Conservation (phyloP, 2,113 vertebrate species). For the Rattus rattus region DNA sequence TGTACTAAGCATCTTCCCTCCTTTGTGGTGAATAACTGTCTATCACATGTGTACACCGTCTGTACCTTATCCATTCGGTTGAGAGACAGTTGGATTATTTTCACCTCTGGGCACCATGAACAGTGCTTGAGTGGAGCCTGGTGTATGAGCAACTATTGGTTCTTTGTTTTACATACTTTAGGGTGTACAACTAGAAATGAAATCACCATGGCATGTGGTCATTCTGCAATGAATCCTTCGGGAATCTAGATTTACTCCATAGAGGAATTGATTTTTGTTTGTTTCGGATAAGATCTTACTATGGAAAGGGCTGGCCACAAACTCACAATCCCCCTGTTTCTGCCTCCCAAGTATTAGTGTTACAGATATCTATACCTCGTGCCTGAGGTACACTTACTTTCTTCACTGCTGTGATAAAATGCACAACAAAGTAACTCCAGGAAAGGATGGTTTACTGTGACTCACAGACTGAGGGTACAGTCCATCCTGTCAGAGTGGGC, state of each 20-base stretch:
- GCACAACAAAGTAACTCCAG: neutral
- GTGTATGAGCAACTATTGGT: neutral
- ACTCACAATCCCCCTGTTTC: neutral
- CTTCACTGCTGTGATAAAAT: neutral
- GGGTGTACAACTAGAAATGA: neutral
- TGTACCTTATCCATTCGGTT: neutral
- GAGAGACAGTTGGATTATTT: neutral
- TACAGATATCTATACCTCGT: neutral
- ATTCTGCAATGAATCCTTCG: conserved; percentile 38
- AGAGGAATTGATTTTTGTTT: neutral
- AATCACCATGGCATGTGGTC: neutral
- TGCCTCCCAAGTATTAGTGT: neutral
- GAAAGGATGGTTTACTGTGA: neutral
- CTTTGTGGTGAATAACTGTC: neutral
- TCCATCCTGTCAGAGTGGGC: neutral
- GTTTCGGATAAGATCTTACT: neutral
- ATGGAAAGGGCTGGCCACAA: neutral
- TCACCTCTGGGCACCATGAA: neutral
- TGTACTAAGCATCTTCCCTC: neutral
- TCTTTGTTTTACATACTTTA: neutral
- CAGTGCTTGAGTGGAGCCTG: neutral
- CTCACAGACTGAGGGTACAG: neutral
- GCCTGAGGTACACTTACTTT: neutral
- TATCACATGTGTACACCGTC: neutral
- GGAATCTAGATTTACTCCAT: conserved; percentile 14